Evolutionary conservation across 2,797 vertebrate species (phyloP).

Genomic region (Leucoraja ocellata): DNA sequence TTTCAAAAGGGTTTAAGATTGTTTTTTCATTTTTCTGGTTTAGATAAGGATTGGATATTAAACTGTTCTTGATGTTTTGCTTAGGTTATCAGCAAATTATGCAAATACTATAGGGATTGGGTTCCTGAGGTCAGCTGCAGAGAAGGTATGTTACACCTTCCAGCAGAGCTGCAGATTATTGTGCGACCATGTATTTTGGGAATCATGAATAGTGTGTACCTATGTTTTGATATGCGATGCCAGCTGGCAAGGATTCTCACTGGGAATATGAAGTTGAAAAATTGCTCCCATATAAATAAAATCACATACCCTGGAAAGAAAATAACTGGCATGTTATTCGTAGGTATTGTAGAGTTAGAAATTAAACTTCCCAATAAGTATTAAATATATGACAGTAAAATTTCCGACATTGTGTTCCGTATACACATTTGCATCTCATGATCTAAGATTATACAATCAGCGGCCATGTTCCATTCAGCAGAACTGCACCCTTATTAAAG

Average conservation of each 20-base stretch:
- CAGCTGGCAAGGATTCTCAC: background rate
- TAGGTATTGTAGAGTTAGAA: background rate
- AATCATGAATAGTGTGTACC: background rate
- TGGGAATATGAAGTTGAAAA: background rate
- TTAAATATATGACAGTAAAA: background rate
- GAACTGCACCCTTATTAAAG: background rate
- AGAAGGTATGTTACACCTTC: background rate
- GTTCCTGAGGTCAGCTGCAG: background rate
- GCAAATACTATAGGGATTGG: background rate
- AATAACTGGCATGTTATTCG: constrained; percentile 8
- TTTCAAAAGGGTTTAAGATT: background rate
- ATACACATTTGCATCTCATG: background rate
- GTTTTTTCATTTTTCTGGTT: background rate
- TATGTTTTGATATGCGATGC: background rate
- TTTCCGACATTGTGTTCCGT: background rate
- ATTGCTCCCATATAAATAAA: background rate
- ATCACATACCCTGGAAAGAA: background rate
- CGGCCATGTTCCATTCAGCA: background rate
- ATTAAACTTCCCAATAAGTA: background rate
- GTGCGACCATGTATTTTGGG: background rate
- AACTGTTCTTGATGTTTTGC: background rate
- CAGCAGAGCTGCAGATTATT: background rate
- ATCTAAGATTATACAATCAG: background rate
- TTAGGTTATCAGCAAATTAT: background rate
- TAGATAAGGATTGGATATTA: background rate